phyloP scores from a whole-genome alignment of 1,140 invertebrate genomes.

The Aphidius ervi region DNA sequence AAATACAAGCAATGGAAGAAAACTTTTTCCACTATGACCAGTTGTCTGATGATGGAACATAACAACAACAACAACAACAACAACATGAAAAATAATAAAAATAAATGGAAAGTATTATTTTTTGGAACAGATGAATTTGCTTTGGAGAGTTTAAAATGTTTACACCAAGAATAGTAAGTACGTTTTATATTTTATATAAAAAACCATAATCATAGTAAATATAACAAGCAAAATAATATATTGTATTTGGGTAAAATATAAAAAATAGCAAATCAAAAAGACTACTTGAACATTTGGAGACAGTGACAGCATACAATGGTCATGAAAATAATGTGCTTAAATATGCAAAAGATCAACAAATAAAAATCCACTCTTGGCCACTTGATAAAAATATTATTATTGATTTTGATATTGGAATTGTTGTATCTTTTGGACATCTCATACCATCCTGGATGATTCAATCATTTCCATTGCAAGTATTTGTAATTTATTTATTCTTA shows the following conservation, averaged over 20 bases:
- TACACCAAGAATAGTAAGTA: constrained; percentile 54
- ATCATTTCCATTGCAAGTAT: constrained; percentile 60
- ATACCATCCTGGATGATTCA: constrained; percentile 63
- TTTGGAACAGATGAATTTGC: constrained; percentile 69
- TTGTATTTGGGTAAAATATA: neutral
- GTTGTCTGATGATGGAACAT: too few species aligned
- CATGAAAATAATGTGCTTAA: constrained; percentile 54
- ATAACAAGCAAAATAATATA: constrained; percentile 4
- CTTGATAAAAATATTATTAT: constrained; percentile 27
- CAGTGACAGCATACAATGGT: constrained; percentile 58
- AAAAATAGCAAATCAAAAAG: constrained; percentile 26
- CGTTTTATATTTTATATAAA: constrained; percentile 21
- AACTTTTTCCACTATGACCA: too few species aligned
- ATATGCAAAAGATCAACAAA: constrained; percentile 51
- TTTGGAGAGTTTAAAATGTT: constrained; percentile 56
- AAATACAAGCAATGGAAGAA: too few species aligned
- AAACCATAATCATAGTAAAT: neutral
- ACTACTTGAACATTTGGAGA: constrained; percentile 48
- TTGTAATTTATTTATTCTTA: constrained; percentile 15
- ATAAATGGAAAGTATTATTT: constrained; percentile 60
- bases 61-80: too few species aligned
- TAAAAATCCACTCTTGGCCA: constrained; percentile 60
- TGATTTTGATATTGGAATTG: constrained; percentile 63
- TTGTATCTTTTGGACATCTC: constrained; percentile 70
- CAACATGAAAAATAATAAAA: neutral